Base-by-base conservation (phyloP, 2,797 vertebrate species). In the Melanogrammus aeglefinus region DNA sequence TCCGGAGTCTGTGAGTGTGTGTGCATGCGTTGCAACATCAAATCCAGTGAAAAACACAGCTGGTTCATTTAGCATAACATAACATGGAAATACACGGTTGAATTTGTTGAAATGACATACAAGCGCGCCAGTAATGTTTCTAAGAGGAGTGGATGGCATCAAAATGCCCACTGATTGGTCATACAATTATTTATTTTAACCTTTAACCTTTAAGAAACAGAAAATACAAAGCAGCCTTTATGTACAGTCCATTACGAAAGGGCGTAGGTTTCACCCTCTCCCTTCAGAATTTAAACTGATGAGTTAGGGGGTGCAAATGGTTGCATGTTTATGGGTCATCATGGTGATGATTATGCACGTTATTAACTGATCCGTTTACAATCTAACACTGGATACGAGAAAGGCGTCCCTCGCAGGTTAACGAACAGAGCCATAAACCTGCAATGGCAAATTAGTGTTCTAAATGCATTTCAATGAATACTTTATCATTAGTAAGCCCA, bases 401-500 rank as follows among this genome's bases (percentile, higher is more conserved):
- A 16, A 21, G 3, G 0, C 57, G 8, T 63, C 57, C 21, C 57
- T 63, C n/a, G 0, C 57, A 63, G n/a, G 57, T 63, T 63, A 24
- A 63, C 57, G 6, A 63, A 24, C 21, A 63, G 57, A 63, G n/a
- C 21, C 57, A 63, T 63, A 63, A 63, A 63, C 21, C 21, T 63
- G 57, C 18, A 63, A 63, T 63, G 21, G 57, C 57, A 24, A 21
- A 63, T 63, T 9, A 24, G 57, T 21, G 21, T n/a, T 63, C 21
- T 63, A 24, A 63, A 63, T 63, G 57, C 57, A 63, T 63, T n/a
- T 63, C 57, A 63, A 63, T 63, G 21, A 63, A n/a, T 7, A 63
- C 57, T 63, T 63, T 63, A 57, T 63, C n/a, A 63, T n/a, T n/a
- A 63, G n/a, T 63, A 24, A 63, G 57, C 57, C 21, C 57, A 63